Evolutionary conservation across 2,113 vertebrate genomes (phyloP), one percentile per base, ranked within the genome.

Genomic region (Ploceus nigricollis): DNA sequence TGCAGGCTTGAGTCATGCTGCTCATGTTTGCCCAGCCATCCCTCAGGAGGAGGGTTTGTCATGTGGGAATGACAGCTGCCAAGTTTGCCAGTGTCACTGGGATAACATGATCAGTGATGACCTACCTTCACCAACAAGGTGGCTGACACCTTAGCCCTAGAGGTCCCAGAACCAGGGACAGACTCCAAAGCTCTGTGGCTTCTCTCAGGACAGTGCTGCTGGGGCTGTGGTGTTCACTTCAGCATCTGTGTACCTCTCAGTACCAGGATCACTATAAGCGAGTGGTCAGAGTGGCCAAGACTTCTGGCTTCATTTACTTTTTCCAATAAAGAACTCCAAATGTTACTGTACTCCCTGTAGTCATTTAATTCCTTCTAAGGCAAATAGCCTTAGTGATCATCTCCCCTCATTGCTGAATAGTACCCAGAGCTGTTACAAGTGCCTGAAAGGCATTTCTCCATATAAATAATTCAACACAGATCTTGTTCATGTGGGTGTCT

Each of bases 391-490:
- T 24, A 61, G 25, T 83, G 27, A 15, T 91, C 76, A 35, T 70
- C 35, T 91, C 80, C 87, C 53, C 40, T 88, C 77, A 6, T 11
- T 70, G 31, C 48, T 68, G 68, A 95, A 91, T 54, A 95, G 72
- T 89, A 81, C 54, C 56, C 58, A 94, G 68, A 87, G 75, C 65
- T 96, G 40, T 87, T 88, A 42, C 19, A 75, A 89, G 22, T 37
- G 15, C 45, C 73, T 81, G 80, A 96, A 96, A 90, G 64, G 47
- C 78, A 81, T 89, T 93, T 95, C 57, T 33, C 42, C 14, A 0
- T 44, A 56, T 93, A 93, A 94, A 93, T 92, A 89, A 92, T 93
- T 97, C 79, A 96, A 79, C 39, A 53, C 17, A 69, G 25, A 21
- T 72, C 35, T 87, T n/a, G 16, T 37, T 27, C 13, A 12, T 17